Percentiles rank a stretch among this genome's conserved stretches.
phyloP scores from a whole-genome alignment of 2,797 vertebrate genomes.

The Buceros bicornis region DNA sequence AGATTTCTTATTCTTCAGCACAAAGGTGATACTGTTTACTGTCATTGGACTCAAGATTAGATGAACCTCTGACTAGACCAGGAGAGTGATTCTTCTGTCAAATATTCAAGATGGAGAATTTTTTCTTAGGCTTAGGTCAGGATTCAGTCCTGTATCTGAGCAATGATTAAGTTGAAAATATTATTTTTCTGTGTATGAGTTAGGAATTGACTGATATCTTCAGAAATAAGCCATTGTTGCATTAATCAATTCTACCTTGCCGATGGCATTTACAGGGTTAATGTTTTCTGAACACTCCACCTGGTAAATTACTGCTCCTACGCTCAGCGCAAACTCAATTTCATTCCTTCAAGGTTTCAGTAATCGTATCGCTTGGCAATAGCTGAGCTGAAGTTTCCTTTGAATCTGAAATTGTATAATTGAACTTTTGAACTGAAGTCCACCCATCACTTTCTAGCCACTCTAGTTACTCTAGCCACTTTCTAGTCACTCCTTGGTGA shows the following conservation, averaged over 20 bases:
- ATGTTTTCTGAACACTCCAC: conserved; percentile 43
- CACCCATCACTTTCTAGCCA: conserved; percentile 39
- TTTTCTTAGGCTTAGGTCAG: neutral
- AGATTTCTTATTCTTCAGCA: neutral
- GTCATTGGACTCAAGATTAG: neutral
- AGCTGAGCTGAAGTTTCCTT: conserved; percentile 69
- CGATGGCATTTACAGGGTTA: conserved; percentile 26
- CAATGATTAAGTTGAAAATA: neutral
- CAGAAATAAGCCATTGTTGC: neutral
- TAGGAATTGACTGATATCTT: neutral
- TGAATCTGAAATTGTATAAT: conserved; percentile 73
- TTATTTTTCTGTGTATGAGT: neutral
- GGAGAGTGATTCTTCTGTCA: neutral
- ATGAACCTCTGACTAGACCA: neutral
- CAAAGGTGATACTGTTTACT: neutral
- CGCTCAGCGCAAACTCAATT: conserved; percentile 63
- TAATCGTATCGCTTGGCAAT: conserved; percentile 53
- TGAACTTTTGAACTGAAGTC: conserved; percentile 67
- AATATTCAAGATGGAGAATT: neutral
- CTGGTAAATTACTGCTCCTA: conserved; percentile 55
- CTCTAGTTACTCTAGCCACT: neutral
- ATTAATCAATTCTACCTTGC: neutral
- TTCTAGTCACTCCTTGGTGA: neutral
- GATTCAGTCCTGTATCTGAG: neutral
- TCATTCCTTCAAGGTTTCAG: conserved; percentile 64